These are phyloP conservation scores for Ptychochromis oligacanthus DNA, from an alignment of 2,113 vertebrate species.

Conservation along the genomic window DNA sequence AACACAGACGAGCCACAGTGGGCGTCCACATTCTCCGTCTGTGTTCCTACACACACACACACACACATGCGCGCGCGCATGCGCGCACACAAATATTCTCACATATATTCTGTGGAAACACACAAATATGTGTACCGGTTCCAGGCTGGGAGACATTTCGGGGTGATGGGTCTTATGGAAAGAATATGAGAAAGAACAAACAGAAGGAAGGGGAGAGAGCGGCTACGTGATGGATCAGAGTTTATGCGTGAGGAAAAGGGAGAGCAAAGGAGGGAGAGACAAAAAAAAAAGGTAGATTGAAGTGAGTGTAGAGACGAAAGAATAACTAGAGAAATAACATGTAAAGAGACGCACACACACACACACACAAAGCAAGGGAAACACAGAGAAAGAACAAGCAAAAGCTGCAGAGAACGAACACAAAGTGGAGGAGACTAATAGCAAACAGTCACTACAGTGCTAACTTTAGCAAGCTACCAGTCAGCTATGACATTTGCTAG, in stretches of 20 bases:
- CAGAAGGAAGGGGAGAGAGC: neutral
- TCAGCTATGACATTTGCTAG: neutral
- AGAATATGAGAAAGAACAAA: slow-evolving; percentile 20
- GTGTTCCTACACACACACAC: neutral
- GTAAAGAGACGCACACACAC: neutral
- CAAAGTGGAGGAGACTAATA: neutral
- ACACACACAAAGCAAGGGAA: neutral
- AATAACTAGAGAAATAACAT: neutral
- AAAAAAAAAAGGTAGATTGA: neutral
- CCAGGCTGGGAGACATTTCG: neutral
- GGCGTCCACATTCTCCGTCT: slow-evolving; percentile 17
- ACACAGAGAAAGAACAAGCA: slow-evolving; percentile 10
- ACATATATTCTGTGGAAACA: slow-evolving; percentile 5
- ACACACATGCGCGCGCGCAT: neutral
- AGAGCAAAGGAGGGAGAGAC: neutral
- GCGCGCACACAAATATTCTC: neutral
- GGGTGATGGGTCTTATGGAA: slow-evolving; percentile 21
- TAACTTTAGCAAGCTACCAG: neutral
- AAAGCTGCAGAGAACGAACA: neutral
- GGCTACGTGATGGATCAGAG: neutral
- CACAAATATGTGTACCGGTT: slow-evolving; percentile 6
- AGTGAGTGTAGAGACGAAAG: neutral
- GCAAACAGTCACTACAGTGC: neutral
- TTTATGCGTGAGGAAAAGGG: neutral
- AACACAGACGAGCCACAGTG: slow-evolving; percentile 32